These are phyloP conservation scores for Antennarius maculatus DNA, from an alignment of 2,797 vertebrate genomes.

Conservation along the genomic window DNA sequence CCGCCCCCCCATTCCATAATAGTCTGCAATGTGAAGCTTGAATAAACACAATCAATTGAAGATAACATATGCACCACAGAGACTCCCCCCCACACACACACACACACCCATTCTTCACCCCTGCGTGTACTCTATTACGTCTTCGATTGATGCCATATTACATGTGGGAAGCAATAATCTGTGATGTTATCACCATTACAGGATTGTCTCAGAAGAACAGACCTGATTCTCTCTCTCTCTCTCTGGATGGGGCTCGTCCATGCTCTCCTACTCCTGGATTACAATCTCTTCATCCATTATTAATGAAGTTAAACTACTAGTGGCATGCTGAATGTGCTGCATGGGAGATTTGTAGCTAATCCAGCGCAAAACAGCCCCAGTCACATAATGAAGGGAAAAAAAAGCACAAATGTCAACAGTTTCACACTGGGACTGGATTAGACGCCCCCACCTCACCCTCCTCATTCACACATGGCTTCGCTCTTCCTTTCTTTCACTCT, in stretches of 20 bases:
- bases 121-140: constrained; percentile 15
- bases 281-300: constrained; percentile 99
- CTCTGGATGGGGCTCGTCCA: constrained; percentile 51
- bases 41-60: constrained; percentile 86
- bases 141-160: constrained; percentile 51
- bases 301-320: constrained; percentile 99
- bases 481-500: constrained; percentile 32
- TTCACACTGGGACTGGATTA: constrained; percentile 99
- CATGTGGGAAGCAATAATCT: constrained; percentile 62
- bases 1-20: constrained; percentile 76
- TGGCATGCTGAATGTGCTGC: constrained; percentile 99
- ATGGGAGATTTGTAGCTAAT: constrained; percentile 99
- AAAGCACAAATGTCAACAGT: constrained; percentile 99
- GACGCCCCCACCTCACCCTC: constrained; percentile 84
- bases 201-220: constrained; percentile 57
- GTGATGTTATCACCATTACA: constrained; percentile 79
- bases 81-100: constrained; percentile 44
- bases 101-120: constrained; percentile 29
- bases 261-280: constrained; percentile 87
- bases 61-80: constrained; percentile 71
- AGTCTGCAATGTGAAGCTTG: constrained; percentile 83
- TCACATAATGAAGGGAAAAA: constrained; percentile 98
- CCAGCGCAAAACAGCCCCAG: constrained; percentile 99
- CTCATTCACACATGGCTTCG: constrained; percentile 52
- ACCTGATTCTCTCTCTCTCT: constrained; percentile 10